Evolutionary conservation across 2,113 vertebrate genomes (phyloP), one percentile per base, ranked within the genome.

Genomic region (Aegithalos caudatus): DNA sequence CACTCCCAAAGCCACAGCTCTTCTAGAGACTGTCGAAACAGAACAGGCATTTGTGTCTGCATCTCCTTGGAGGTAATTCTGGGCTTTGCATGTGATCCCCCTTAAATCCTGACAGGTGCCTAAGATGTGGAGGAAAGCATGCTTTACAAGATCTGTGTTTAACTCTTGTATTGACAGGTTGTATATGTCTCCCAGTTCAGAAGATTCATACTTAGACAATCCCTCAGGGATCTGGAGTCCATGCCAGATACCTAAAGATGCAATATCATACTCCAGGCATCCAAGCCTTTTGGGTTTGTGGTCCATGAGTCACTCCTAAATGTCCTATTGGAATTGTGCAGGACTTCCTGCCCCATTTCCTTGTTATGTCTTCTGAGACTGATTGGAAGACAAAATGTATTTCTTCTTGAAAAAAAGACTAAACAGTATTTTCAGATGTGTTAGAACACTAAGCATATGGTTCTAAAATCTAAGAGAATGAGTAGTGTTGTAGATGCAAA

Each of bases 31-130:
- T 76, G 25, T 31, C 48, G 82, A 14, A 81, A 28, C 24, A 80
- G 14, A 82, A n/a, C 24, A 42, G 45, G 6, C 0, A 0, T 13
- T 45, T 0, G 0, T 44, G 42, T 61, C 56, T 91, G 47, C 33
- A 16, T 42, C 4, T 24, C 27, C 45, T 69, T 1, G 0, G 29
- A 69, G 62, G 14, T 27, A 8, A 64, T 56, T 79, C 31, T 19
- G 29, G 44, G 14, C 38, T 72, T 56, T 67, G 29, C 7, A 25
- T 23, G 53, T 76, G 14, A 0, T 80, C 9, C 11, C 27, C 12
- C 22, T 78, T 40, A 24, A 51, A 80, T 37, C 64, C 64, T 56
- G 21, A 7, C 20, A 42, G 19, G 22, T 81, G n/a, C 14, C 17
- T 31, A 20, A 65, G 20, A 84, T 3, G 6, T 56, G 14, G 21